A percentile compares a stretch with the other conserved stretches of the same genome.
phyloP scores from a whole-genome alignment of 2,113 vertebrate genomes.

The Gopherus evgoodei region DNA sequence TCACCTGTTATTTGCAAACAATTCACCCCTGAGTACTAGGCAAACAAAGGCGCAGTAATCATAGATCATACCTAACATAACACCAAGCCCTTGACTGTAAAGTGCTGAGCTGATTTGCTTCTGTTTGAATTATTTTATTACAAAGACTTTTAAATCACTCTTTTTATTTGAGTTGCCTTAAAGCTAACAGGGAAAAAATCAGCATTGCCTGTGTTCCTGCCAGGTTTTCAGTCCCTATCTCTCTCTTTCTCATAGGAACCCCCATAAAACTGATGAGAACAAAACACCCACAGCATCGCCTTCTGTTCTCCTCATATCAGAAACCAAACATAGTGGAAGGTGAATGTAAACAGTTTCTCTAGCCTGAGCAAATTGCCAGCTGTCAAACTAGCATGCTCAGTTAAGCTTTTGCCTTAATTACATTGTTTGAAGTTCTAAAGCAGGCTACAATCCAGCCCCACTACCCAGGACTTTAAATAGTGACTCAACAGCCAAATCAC shows the following conservation, averaged over 20 bases:
- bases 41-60: conserved; percentile 59
- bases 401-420: neutral
- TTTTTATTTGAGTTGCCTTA: conserved; percentile 46
- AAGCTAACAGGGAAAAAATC: neutral
- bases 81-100: neutral
- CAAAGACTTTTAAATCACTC: conserved; percentile 34
- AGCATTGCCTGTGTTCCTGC: neutral
- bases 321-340: conserved; percentile 43
- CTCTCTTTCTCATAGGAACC: conserved; percentile 58
- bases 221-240: neutral
- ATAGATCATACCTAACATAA: conserved; percentile 37
- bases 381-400: conserved; percentile 45
- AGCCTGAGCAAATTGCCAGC: conserved; percentile 31
- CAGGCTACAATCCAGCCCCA: neutral
- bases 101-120: neutral
- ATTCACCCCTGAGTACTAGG: conserved; percentile 44
- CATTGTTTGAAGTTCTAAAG: neutral
- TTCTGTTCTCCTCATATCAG: conserved; percentile 22
- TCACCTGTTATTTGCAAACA: conserved; percentile 70
- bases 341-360: conserved; percentile 52
- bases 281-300: conserved; percentile 19
- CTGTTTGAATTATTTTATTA: conserved; percentile 54
- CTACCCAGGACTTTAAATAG: too few species aligned
- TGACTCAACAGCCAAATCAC: too few species aligned
- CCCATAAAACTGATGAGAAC: conserved; percentile 32